phyloP scores from a whole-genome alignment of 2,888 invertebrate genomes.

The Empis stercorea region DNA sequence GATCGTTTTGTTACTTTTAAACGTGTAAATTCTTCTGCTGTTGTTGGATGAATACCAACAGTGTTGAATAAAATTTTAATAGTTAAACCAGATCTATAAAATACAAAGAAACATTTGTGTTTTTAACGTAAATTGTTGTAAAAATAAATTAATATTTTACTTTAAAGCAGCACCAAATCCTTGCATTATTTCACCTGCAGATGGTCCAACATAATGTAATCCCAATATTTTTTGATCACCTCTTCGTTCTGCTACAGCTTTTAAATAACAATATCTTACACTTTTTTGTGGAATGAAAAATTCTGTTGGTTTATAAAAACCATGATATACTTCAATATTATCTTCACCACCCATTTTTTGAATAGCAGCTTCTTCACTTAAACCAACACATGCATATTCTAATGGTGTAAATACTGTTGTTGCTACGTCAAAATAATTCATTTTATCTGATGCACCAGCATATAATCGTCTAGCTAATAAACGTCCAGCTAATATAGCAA shows the following conservation, averaged over 20 bases:
- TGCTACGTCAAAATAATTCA: constrained; percentile 80
- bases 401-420: constrained; percentile 94
- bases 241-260: constrained; percentile 57
- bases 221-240: constrained; percentile 68
- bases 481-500: constrained; percentile 86
- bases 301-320: constrained; percentile 89
- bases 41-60: constrained; percentile 88
- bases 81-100: constrained; percentile 59
- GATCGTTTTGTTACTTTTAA: constrained; percentile 83
- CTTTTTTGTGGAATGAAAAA: constrained; percentile 85
- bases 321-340: constrained; percentile 82
- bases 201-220: constrained; percentile 81
- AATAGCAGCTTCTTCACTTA: constrained; percentile 77
- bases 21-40: constrained; percentile 85
- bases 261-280: constrained; percentile 80
- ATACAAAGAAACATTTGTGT: constrained; percentile 1
- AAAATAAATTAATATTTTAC: constrained; percentile 37
- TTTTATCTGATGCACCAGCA: constrained; percentile 43
- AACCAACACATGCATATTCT: constrained; percentile 90
- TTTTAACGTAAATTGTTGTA: background rate
- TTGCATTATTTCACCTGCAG: constrained; percentile 89
- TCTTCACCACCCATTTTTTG: constrained; percentile 53
- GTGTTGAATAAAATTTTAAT: constrained; percentile 66
- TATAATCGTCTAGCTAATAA: constrained; percentile 67
- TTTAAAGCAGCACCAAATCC: constrained; percentile 83